Base-by-base conservation (phyloP, 2,888 invertebrate species). In the Boloria euphrosyne region DNA sequence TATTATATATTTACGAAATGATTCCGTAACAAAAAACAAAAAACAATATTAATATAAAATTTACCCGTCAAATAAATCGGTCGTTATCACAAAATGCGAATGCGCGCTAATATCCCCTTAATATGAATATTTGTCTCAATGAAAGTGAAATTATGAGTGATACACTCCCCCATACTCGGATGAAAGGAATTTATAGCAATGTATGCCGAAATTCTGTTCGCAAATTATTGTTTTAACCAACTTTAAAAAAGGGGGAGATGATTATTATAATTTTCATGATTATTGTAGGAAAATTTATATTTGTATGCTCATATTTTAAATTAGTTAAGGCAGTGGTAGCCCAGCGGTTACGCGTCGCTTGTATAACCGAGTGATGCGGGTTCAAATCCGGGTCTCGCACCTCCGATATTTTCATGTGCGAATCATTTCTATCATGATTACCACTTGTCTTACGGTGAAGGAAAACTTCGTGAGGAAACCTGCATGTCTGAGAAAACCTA, bases 81-180 rank as follows among this genome's bases (percentile, higher is more conserved):
- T 52, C 27, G 58, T 7, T 13, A 38, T 57, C n/a, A 27, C 27
- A 52, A 59, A 65, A 53, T 46, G 46, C 16, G 52, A 44, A 53
- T 31, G 6, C 73, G 69, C 73, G 76, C 77, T 85, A 83, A 84
- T 83, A 84, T 79, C 77, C 82, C 78, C 76, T 73, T 86, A 84
- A 84, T 87, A 87, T 84, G 87, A 85, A 87, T 89, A 90, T 91
- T 91, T 89, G 90, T 90, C 89, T 90, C 90, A 90, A 90, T 89
- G 87, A 88, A 90, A 90, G 87, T 78, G 83, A 85, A 88, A 89
- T 90, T 90, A 90, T 82, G 86, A 82, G 78, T 74, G 71, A 76
- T 78, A 80, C 81, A 82, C 82, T 81, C 82, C 84, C 84, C 80
- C 62, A 52, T 54, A 51, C 60, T 60, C 78, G 84, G 84, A 81